phyloP scores from a whole-genome alignment of 2,888 invertebrate genomes.

The Pammene aurita region DNA sequence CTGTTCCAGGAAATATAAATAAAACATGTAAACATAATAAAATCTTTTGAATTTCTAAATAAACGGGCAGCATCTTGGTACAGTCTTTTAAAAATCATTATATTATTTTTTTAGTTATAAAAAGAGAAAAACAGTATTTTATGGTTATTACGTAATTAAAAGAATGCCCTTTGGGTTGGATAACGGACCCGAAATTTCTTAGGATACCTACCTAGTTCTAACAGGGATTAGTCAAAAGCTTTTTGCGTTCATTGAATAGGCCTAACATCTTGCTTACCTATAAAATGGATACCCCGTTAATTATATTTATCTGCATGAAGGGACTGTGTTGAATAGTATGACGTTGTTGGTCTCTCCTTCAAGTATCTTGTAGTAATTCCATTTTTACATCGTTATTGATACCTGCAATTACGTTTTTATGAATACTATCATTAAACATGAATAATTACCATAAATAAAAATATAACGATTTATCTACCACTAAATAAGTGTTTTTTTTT shows the following conservation, averaged over 20 bases:
- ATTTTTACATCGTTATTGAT: too few relatives aligned
- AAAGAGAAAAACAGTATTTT: not conserved
- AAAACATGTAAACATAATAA: not conserved
- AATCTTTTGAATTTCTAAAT: not conserved
- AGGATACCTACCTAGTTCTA: too few relatives aligned
- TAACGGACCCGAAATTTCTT: not conserved
- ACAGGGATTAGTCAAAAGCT: too few relatives aligned
- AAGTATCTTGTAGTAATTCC: too few relatives aligned
- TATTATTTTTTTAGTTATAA: too few relatives aligned
- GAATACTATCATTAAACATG: not conserved
- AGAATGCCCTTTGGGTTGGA: not conserved
- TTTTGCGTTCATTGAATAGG: too few relatives aligned
- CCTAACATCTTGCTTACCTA: too few relatives aligned
- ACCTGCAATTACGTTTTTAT: not conserved
- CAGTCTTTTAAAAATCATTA: too few relatives aligned
- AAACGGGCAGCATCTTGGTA: not conserved
- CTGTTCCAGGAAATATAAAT: constrained; percentile 4
- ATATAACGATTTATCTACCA: not conserved
- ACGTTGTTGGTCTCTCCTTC: too few relatives aligned
- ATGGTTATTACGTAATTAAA: not conserved
- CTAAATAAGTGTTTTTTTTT: constrained; percentile 4
- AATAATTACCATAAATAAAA: not conserved
- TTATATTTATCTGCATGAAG: too few relatives aligned
- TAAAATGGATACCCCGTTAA: too few relatives aligned
- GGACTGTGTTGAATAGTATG: too few relatives aligned